Base-by-base conservation (phyloP, 2,888 invertebrate species). In the Cephus nigrinus region DNA sequence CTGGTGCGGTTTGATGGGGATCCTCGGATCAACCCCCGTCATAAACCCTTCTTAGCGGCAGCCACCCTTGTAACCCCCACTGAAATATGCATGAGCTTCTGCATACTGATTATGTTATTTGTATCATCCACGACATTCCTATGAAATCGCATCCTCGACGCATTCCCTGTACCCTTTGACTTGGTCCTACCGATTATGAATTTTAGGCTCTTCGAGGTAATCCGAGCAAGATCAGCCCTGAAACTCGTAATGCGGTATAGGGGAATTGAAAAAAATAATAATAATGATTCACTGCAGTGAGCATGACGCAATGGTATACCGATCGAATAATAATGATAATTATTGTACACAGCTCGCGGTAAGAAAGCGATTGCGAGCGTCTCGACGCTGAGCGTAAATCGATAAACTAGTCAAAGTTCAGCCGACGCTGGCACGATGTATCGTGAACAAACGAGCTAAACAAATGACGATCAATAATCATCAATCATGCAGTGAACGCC, bases 1-100 rank as follows among this genome's bases (percentile, higher is more conserved):
- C 88, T 84, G 85, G 88, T 89, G 89, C 84, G 90, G 88, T 91
- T 91, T 91, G 91, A 91, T 88, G 91, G 89, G 90, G 88, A 90
- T 90, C 88, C 87, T 87, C 87, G 89, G 88, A 90, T 91, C 90
- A 90, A 89, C 90, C 89, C 90, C 90, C 88, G 90, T 91, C 91
- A 91, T 91, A 91, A 91, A 91, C 91, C 90, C 90, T 91, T 90
- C 90, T 91, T 90, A 91, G 89, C 87, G 88, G 87, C 87, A 84
- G 79, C 15, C 78, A 71, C 68, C 69, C 75, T 35, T 73, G 81
- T 84, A 84, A 80, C 87, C 86, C 86, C 85, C 84, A 83, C 84
- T 91, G 88, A 89, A 90, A 90, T 90, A 90, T 91, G 88, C 90
- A 89, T 91, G 89, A 90, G 87, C 88, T 84, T 85, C 84, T 87